Evolutionary conservation across 2,888 invertebrate species (phyloP).

Genomic region (Carcina quercana): DNA sequence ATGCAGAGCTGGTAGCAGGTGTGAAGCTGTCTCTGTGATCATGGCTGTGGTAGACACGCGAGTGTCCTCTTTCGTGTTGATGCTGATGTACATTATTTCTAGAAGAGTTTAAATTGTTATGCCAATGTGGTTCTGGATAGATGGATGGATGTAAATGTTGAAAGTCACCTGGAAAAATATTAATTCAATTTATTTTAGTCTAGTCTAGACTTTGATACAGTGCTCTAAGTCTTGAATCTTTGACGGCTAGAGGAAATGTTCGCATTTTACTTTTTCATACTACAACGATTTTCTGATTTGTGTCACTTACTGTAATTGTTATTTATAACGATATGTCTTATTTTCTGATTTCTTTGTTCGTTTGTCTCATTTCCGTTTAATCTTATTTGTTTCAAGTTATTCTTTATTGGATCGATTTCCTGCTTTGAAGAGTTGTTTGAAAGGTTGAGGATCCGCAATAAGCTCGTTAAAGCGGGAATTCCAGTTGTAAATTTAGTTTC

Average conservation of each 20-base stretch:
- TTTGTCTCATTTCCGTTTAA: constrained; percentile 22
- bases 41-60: constrained; percentile 39
- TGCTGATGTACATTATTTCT: constrained; percentile 3
- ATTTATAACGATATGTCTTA: constrained; percentile 34
- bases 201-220: too few relatives aligned
- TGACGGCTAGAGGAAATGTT: too few relatives aligned
- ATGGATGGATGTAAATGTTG: constrained; percentile 33
- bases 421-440: constrained; percentile 38
- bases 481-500: constrained; percentile 22
- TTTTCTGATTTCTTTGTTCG: constrained; percentile 36
- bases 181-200: too few relatives aligned
- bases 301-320: constrained; percentile 27
- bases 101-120: constrained; percentile 1
- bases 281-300: neutral
- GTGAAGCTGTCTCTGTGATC: constrained; percentile 22
- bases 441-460: constrained; percentile 48
- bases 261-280: too few relatives aligned
- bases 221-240: too few relatives aligned
- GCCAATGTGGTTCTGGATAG: constrained; percentile 29
- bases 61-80: constrained; percentile 41
- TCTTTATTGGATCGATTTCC: constrained; percentile 42
- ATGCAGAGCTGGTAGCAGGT: too few relatives aligned
- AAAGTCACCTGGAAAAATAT: too few relatives aligned
- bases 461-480: constrained; percentile 30
- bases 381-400: constrained; percentile 32